Conservation (phyloP, 2,113 vertebrate genomes). For the western clawed frog (Xenopus tropicalis) region UCB_Xtro_10.0 CM004444.2:127183501-127184000, state of each 20-base stretch:
- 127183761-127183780: conserved; percentile 84
- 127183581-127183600: conserved; percentile 32
- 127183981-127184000: too few relatives aligned
- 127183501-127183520: too few relatives aligned
- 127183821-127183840: conserved; percentile 51
- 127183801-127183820: conserved; percentile 59
- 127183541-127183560: not conserved
- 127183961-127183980: too few relatives aligned
- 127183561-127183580: not conserved
- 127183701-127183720: conserved; percentile 84
- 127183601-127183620: conserved; percentile 71
- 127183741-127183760: conserved; percentile 77
- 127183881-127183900: not conserved
- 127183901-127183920: not conserved
- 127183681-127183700: conserved; percentile 83
- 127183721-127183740: conserved; percentile 80
- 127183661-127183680: conserved; percentile 79
- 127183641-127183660: conserved; percentile 80
- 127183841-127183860: conserved; percentile 51
- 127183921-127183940: too few relatives aligned
- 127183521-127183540: not conserved
- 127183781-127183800: conserved; percentile 78
- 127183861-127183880: conserved; percentile 21
- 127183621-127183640: conserved; percentile 82
- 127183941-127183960: too few relatives aligned